Evolutionary conservation across 2,888 invertebrate species (phyloP).

Genomic region (Caenorhabditis sp.): DNA sequence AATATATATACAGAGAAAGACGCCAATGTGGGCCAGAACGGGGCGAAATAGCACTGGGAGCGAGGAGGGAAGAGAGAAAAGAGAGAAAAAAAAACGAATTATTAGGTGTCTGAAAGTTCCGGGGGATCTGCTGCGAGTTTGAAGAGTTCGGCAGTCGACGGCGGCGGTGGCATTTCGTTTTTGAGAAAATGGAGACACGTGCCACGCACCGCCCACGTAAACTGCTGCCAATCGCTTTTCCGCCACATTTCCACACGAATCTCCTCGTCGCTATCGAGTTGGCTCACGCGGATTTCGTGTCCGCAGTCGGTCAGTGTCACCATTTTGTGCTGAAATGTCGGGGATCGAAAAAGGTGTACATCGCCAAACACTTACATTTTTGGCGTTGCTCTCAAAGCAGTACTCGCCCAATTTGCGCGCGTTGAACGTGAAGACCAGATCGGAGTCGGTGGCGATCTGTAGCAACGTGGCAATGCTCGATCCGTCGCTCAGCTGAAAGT

Average conservation of each 20-base stretch:
- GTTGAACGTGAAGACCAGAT: constrained; percentile 68
- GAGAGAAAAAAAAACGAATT: neutral
- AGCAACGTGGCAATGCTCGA: constrained; percentile 62
- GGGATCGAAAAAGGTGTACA: too few species aligned
- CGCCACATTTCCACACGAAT: constrained; percentile 66
- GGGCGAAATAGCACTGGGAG: constrained; percentile 39
- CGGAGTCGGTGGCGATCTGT: constrained; percentile 68
- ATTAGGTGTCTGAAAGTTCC: neutral
- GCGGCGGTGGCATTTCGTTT: neutral
- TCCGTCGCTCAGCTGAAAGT: constrained; percentile 63
- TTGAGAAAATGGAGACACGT: constrained; percentile 65
- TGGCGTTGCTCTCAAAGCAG: constrained; percentile 64
- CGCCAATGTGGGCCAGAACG: constrained; percentile 23
- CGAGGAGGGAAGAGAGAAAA: neutral
- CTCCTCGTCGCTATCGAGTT: constrained; percentile 64
- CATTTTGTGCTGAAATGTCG: constrained; percentile 64
- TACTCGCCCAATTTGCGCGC: constrained; percentile 65
- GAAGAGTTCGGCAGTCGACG: neutral
- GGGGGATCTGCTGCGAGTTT: neutral
- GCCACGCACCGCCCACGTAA: constrained; percentile 71
- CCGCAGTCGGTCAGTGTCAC: constrained; percentile 66
- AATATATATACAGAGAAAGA: constrained; percentile 35
- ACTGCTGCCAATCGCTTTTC: constrained; percentile 70
- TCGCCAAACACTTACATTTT: constrained; percentile 63
- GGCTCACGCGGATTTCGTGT: constrained; percentile 61